Base-by-base conservation (phyloP, 2,888 invertebrate genomes). In the Polymixis lichenea region DNA sequence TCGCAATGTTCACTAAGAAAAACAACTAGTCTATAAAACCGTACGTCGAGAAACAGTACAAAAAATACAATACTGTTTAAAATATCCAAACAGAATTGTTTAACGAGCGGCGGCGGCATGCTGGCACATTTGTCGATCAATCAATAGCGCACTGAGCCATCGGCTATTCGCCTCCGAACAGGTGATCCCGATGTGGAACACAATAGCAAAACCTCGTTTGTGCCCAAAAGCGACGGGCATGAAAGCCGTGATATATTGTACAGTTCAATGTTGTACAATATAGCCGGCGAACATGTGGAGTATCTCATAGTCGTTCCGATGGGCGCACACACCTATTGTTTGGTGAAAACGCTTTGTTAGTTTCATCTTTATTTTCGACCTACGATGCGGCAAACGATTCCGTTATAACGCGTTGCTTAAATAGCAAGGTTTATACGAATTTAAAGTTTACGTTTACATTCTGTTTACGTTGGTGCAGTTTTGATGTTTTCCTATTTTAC, bases 231-330 rank as follows among this genome's bases (percentile, higher is more conserved):
- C 84, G 78, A 67, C 74, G 72, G 46, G 70, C 77, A 67, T 75
- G 83, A 73, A 83, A 77, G 72, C 46, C 75, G 85, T 85, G 80
- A 83, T 84, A 80, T 80, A 85, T 83, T 83, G 80, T 83, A 67
- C 73, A 80, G 74, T 72, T 65, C 65, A 82, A 77, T 83, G 82
- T 83, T 87, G 87, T 88, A 87, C 85, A 76, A 85, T 87, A 55
- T 72, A 86, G 83, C 82, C 78, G 78, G 77, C 80, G 84, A 93
- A 92, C 94, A 94, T 93, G 90, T 94, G 93, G 91, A 91, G 87
- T 92, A 92, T 93, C 90, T 94, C 94, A 93, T 90, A 89, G 87
- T 32, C 91, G 95, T 94, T 95, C 93, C 94, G 87, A 91, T 94
- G 94, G 89, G 83, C 91, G 93, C 89, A 86, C 92, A 92, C 87